phyloP scores from a whole-genome alignment of 2,797 vertebrate genomes.

The Hydrolagus colliei region DNA sequence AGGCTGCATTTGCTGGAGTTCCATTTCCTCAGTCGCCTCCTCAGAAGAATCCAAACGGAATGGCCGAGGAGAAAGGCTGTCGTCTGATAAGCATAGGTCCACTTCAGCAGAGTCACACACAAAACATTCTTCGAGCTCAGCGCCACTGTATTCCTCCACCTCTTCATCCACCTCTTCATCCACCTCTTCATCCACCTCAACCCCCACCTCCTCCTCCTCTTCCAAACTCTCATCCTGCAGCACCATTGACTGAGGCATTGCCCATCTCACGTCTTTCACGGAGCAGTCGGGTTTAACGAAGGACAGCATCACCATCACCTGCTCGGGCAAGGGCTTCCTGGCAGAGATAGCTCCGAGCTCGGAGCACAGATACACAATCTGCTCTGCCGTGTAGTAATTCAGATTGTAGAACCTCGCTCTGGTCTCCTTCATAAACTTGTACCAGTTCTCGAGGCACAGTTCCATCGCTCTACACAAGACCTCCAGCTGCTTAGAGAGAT shows the following conservation, averaged over 20 bases:
- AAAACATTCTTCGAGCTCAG: too few relatives aligned
- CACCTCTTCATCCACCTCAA: too few relatives aligned
- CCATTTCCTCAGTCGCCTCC: neutral
- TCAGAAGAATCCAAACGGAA: too few relatives aligned
- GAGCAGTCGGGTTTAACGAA: slow-evolving; percentile 53
- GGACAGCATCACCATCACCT: slow-evolving; percentile 56
- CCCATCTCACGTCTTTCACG: slow-evolving; percentile 42
- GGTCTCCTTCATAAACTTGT: slow-evolving; percentile 47
- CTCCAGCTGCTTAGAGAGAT: slow-evolving; percentile 49
- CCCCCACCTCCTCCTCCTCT: neutral
- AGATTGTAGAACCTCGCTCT: slow-evolving; percentile 52
- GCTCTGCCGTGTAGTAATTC: slow-evolving; percentile 62
- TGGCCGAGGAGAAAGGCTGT: neutral
- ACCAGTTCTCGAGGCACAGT: slow-evolving; percentile 55
- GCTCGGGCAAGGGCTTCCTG: slow-evolving; percentile 40
- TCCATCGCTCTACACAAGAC: slow-evolving; percentile 56
- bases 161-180: neutral
- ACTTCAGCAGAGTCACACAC: too few relatives aligned
- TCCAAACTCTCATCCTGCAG: neutral
- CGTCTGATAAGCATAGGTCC: too few relatives aligned
- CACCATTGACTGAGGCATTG: slow-evolving; percentile 39
- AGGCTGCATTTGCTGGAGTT: neutral
- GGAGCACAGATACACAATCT: slow-evolving; percentile 59
- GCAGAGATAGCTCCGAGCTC: slow-evolving; percentile 47
- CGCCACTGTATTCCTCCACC: neutral